Conservation (phyloP, 2,888 invertebrate genomes). For the Drepanosiphum platanoidis region DNA sequence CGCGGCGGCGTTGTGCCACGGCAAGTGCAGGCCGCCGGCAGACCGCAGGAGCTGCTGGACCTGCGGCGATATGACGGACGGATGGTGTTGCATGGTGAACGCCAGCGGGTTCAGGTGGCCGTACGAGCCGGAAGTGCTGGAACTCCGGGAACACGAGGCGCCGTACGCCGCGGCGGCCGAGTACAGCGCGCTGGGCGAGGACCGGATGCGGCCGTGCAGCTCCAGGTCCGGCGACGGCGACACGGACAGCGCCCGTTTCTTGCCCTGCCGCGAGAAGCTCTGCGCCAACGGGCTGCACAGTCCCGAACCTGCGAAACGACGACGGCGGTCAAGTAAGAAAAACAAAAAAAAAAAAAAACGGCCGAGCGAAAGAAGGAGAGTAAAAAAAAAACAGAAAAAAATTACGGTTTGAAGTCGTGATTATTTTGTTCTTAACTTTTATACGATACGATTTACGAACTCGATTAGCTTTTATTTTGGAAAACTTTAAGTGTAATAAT, state of each 20-base stretch:
- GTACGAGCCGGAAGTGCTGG: constrained; percentile 93
- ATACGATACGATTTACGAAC: no score
- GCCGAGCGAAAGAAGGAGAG: no score
- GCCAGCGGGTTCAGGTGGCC: constrained; percentile 93
- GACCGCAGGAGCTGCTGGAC: constrained; percentile 81
- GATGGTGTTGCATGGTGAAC: constrained; percentile 58
- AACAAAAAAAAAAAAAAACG: no score
- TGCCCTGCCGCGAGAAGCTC: constrained; percentile 71
- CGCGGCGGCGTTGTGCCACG: constrained; percentile 65
- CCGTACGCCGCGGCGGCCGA: constrained; percentile 76
- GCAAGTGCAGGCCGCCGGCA: constrained; percentile 70
- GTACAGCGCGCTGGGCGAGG: constrained; percentile 85
- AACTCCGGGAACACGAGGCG: constrained; percentile 85
- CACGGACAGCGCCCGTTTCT: constrained; percentile 92
- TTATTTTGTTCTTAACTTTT: no score
- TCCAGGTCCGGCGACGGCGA: constrained; percentile 96
- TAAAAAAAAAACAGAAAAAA: no score
- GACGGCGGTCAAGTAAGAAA: no score
- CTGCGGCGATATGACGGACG: constrained; percentile 68
- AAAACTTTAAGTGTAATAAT: no score
- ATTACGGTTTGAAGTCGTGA: no score
- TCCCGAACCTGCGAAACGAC: constrained; percentile 74
- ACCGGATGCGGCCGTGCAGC: constrained; percentile 94
- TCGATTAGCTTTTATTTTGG: no score
- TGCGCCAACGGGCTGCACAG: constrained; percentile 75